Base-by-base conservation (phyloP, 2,113 vertebrate genomes). In the Agapornis roseicollis region DNA sequence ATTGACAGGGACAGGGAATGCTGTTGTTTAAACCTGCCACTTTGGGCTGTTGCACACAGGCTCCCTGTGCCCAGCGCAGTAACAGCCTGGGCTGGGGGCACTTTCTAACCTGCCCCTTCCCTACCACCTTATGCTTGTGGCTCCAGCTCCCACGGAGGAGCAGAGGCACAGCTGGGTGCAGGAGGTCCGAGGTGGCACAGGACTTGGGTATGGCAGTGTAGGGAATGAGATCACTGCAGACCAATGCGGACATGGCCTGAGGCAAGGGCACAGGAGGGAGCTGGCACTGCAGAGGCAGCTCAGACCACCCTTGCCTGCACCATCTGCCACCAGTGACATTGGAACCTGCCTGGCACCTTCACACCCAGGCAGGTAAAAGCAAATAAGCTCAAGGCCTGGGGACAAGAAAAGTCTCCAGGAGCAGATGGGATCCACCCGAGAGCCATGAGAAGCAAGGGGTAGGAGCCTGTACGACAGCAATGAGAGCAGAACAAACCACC, bases 371-470 rank as follows among this genome's bases (percentile, higher is more conserved):
- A 79, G 61, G 61, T 85, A 61, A 65, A 85, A 85, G 80, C 93
- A 91, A 93, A 88, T 88, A 85, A 78, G 27, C 41, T 19, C 33
- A 17, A 65, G n/a, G 66, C 77, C 61, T 41, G 56, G 37, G 76
- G 71, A 70, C 66, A 42, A 47, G 84, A 82, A 15, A 70, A 55
- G 55, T 28, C 61, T 90, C 87, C 87, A 82, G 76, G 66, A 94
- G 46, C 95, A 96, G 93, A 96, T 85, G 95, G 87, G 52, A 74
- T n/a, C 66, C 71, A 72, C 71, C 41, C 2, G 39, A 84, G 73
- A 8, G 73, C 58, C 50, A 4, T 6, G 3, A 42, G 80, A 69
- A 22, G 53, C 72, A 82, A 44, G 71, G 56, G 53, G 58, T 68
- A 90, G 72, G 61, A 66, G 80, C 37, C 22, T 1, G 2, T 2